Percentiles rank a stretch among this genome's conserved stretches.
Evolutionary conservation across 1,140 invertebrate species (phyloP).

Genomic region (Popillia japonica): DNA sequence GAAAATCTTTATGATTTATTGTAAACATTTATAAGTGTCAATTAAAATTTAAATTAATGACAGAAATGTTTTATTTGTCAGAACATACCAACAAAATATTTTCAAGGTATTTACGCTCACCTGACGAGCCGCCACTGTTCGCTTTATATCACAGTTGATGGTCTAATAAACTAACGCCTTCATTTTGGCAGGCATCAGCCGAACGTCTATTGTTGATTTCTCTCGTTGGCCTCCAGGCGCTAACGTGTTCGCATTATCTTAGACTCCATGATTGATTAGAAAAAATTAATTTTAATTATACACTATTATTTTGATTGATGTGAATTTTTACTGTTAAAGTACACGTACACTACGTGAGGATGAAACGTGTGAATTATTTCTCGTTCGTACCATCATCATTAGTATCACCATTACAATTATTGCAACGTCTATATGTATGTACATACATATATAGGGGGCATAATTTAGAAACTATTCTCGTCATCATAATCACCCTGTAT

Average conservation of each 20-base stretch:
- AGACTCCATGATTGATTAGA: conserved; percentile 11
- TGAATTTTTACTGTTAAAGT: conserved; percentile 16
- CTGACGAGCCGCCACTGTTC: too few relatives aligned
- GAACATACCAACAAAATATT: too few relatives aligned
- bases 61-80: too few relatives aligned
- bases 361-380: conserved; percentile 14
- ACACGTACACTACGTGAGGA: neutral
- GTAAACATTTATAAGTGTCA: too few relatives aligned
- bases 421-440: too few relatives aligned
- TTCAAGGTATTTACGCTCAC: too few relatives aligned
- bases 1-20: too few relatives aligned
- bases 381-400: too few relatives aligned
- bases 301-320: conserved; percentile 28
- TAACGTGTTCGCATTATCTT: conserved; percentile 6
- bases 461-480: neutral
- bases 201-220: neutral
- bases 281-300: conserved; percentile 31
- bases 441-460: neutral
- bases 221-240: neutral
- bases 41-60: too few relatives aligned
- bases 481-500: neutral
- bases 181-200: neutral
- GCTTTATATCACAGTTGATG: too few relatives aligned
- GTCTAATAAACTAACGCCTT: neutral
- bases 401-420: too few relatives aligned